Conservation (phyloP, 1,140 invertebrate genomes). For the Choristoneura fumiferana region DNA sequence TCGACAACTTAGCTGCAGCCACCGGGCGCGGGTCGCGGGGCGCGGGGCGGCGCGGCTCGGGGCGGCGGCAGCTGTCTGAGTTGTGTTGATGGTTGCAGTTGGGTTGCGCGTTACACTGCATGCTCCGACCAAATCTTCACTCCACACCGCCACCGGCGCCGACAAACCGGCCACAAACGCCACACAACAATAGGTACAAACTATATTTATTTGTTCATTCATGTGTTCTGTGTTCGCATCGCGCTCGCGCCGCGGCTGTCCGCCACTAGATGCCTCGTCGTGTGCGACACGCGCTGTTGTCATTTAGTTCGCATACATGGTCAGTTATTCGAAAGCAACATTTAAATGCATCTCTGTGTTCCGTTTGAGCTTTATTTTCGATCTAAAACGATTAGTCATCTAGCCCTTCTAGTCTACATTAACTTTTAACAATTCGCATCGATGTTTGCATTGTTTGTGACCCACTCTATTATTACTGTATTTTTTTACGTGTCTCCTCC, state of each 20-base stretch:
- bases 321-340: slow-evolving; percentile 62
- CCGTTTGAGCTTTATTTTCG: slow-evolving; percentile 63
- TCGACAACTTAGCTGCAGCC: slow-evolving; percentile 30
- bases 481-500: too few species aligned
- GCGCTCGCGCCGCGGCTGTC: slow-evolving; percentile 55
- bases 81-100: slow-evolving; percentile 78
- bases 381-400: slow-evolving; percentile 53
- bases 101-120: slow-evolving; percentile 77
- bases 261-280: slow-evolving; percentile 61
- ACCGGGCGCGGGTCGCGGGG: slow-evolving; percentile 17
- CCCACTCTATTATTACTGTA: slow-evolving; percentile 21
- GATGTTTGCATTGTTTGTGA: slow-evolving; percentile 32
- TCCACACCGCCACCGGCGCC: slow-evolving; percentile 72
- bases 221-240: slow-evolving; percentile 75
- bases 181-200: slow-evolving; percentile 75
- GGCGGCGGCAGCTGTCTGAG: slow-evolving; percentile 72
- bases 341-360: slow-evolving; percentile 73
- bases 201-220: slow-evolving; percentile 68
- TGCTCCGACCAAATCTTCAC: slow-evolving; percentile 76
- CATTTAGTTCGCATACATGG: slow-evolving; percentile 58
- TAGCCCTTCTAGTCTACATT: slow-evolving; percentile 48
- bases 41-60: too few species aligned
- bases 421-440: slow-evolving; percentile 66
- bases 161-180: slow-evolving; percentile 69
- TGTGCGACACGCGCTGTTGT: slow-evolving; percentile 46